phyloP scores from a whole-genome alignment of 2,113 vertebrate species.

The Rostratula benghalensis region DNA sequence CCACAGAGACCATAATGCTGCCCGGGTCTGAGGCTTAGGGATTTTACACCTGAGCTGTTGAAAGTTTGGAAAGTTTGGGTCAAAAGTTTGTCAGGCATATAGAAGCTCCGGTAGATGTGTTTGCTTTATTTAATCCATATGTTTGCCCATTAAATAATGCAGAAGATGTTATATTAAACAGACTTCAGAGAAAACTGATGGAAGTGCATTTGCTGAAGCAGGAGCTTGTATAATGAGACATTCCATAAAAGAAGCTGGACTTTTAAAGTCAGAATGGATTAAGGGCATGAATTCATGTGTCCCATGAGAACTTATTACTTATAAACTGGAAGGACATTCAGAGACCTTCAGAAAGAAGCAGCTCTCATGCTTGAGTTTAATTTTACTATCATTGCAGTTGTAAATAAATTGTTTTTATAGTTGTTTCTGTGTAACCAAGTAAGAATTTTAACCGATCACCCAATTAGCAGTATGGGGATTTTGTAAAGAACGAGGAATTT shows the following conservation, averaged over 20 bases:
- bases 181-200: constrained; percentile 53
- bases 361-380: not conserved
- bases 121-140: constrained; percentile 63
- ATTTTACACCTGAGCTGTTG: not conserved
- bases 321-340: constrained; percentile 49
- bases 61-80: not conserved
- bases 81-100: not conserved
- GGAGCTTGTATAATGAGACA: constrained; percentile 51
- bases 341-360: constrained; percentile 46
- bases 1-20: not conserved
- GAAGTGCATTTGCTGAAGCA: constrained; percentile 57
- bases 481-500: not conserved
- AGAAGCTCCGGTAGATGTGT: not conserved
- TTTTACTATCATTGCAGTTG: not conserved
- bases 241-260: constrained; percentile 46
- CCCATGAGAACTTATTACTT: constrained; percentile 64
- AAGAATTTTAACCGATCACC: constrained; percentile 8
- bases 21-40: not conserved
- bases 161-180: constrained; percentile 57
- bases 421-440: not conserved
- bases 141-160: constrained; percentile 68
- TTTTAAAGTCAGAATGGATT: constrained; percentile 66
- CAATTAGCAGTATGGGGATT: not conserved
- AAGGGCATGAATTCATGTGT: constrained; percentile 59
- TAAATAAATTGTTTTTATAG: constrained; percentile 9